Base-by-base conservation (phyloP, 2,113 vertebrate species). In the Amphilophus citrinellus region DNA sequence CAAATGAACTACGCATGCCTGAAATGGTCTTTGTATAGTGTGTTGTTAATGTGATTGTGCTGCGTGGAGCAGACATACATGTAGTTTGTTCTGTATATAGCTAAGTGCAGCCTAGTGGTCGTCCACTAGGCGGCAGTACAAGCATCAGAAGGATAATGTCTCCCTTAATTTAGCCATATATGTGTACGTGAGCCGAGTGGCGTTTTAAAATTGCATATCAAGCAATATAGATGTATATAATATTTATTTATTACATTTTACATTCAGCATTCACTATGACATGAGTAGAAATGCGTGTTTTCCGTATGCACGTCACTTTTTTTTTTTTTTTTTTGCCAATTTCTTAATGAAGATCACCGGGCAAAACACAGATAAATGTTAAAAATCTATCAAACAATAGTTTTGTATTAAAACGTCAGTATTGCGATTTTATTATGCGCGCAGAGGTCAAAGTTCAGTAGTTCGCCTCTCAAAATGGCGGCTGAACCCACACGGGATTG, bases 401-500 rank as follows among this genome's bases (percentile, higher is more conserved):
- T 62, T 18, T 42, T 32, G 7, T 61, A 24, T 61, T 27, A 5
- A 61, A 47, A 30, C 50, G 32, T 39, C 4, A 3, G 22, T n/a
- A 1, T 39, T 11, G 4, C 1, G 15, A 22, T 35, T 50, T 79
- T 32, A 1, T 8, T 1, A 39, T 59, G 32, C 32, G 18, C 53
- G 11, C 65, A 83, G 44, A 84, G 90, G 87, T 95, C 83, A 94
- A 84, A 93, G 88, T 89, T 95, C 82, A 88, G 0, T 7, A 76
- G 89, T 68, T 84, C 78, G 81, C 66, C 76, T 84, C 81, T 87
- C 86, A 95, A 95, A 96, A 97, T 97, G 95, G 95, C 97, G 61
- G 92, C 87, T 0, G 96, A 95, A 13, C 96, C 96, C 3, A 91
- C 92, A 80, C 96, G 96, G 80, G 96, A 96, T 37, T 99, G 98